These are phyloP conservation scores for Chelon auratus DNA, from an alignment of 2,797 vertebrate species.

Conservation along the genomic window DNA sequence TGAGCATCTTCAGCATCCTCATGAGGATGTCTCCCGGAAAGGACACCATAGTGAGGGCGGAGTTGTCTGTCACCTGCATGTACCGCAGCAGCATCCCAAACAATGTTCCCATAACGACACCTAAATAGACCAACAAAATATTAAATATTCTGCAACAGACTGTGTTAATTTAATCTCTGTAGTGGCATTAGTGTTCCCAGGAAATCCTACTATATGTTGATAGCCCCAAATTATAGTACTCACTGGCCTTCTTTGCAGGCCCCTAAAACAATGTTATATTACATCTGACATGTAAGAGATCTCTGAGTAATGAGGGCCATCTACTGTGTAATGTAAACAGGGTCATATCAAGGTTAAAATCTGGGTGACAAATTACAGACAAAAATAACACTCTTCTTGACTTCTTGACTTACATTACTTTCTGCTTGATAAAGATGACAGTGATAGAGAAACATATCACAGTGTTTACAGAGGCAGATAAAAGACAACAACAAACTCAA, in stretches of 20 bases:
- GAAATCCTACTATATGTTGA: too few species aligned
- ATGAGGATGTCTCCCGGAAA: slow-evolving; percentile 91
- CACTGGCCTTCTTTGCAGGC: slow-evolving; percentile 12
- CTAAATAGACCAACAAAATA: slow-evolving; percentile 53
- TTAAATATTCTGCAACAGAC: neutral
- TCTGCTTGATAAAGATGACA: slow-evolving; percentile 33
- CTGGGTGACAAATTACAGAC: slow-evolving; percentile 57
- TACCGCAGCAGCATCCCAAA: slow-evolving; percentile 85
- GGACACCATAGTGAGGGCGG: slow-evolving; percentile 82
- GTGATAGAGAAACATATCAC: slow-evolving; percentile 46
- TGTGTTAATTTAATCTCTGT: neutral
- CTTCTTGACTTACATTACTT: slow-evolving; percentile 14
- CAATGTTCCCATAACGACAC: slow-evolving; percentile 83
- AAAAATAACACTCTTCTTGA: slow-evolving; percentile 53
- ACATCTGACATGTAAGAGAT: slow-evolving; percentile 19
- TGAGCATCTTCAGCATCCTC: slow-evolving; percentile 91
- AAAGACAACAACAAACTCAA: slow-evolving; percentile 52
- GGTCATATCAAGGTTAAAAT: slow-evolving; percentile 57
- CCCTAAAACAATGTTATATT: neutral
- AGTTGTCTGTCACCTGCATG: slow-evolving; percentile 74
- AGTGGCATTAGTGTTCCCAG: neutral
- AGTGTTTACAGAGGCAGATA: slow-evolving; percentile 55
- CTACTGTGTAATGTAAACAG: slow-evolving; percentile 52
- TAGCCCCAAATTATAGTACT: slow-evolving; percentile 8
- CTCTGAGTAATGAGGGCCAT: slow-evolving; percentile 53